These are phyloP conservation scores for Megaceryle alcyon DNA, from an alignment of 2,797 vertebrate genomes.

Conservation along the genomic window DNA sequence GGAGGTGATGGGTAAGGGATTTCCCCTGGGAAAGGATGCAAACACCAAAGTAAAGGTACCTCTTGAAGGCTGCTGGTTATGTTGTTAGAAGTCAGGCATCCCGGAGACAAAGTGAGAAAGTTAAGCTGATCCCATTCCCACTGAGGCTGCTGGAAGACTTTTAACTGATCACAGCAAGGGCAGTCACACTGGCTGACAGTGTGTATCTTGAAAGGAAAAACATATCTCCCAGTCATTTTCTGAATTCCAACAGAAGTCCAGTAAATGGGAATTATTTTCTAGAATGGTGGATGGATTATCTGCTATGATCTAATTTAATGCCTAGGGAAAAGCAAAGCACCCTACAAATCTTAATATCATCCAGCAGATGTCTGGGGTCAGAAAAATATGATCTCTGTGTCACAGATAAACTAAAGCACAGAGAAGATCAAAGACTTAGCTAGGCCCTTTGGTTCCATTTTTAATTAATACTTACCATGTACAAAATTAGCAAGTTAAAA, in stretches of 20 bases:
- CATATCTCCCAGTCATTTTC: neutral
- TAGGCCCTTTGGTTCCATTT: neutral
- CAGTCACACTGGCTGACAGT: neutral
- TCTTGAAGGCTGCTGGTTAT: neutral
- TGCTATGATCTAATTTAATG: neutral
- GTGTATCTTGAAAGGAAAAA: neutral
- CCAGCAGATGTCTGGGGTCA: neutral
- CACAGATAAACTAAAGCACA: neutral
- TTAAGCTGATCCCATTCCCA: neutral
- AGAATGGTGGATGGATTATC: neutral
- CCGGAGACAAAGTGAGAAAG: neutral
- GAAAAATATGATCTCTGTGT: neutral
- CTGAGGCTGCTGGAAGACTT: neutral
- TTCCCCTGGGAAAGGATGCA: neutral
- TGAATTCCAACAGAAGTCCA: neutral
- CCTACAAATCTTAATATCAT: neutral
- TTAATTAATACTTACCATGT: neutral
- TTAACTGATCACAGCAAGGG: neutral
- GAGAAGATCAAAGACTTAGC: neutral
- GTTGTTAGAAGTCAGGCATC: fast-evolving
- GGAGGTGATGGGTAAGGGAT: neutral
- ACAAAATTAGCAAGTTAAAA: neutral
- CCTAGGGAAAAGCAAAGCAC: neutral
- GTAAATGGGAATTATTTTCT: neutral
- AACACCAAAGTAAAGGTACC: neutral